Conservation (phyloP, 2,797 vertebrate genomes). For the Eurystomus glaucurus region DNA sequence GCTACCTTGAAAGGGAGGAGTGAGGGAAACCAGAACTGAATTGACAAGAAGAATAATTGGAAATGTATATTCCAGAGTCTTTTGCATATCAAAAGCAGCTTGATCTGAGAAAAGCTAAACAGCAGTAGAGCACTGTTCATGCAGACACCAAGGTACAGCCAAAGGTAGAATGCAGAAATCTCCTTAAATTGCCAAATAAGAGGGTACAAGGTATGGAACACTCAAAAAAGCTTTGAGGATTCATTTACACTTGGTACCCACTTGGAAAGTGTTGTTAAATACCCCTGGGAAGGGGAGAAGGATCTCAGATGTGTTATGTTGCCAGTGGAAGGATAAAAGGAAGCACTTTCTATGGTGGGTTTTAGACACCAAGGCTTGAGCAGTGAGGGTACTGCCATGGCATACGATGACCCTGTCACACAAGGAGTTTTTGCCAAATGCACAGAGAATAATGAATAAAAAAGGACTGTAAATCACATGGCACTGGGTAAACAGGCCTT, state of each 20-base stretch:
- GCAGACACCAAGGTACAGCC: rapidly evolving
- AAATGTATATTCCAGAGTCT: neutral
- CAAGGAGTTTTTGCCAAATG: neutral
- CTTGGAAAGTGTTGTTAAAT: neutral
- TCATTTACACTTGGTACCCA: neutral
- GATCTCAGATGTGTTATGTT: neutral
- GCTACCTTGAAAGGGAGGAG: neutral
- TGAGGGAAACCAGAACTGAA: neutral
- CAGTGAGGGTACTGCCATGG: rapidly evolving
- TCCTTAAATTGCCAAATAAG: neutral
- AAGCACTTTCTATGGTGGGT: neutral
- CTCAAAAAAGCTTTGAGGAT: neutral
- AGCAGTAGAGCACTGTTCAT: neutral
- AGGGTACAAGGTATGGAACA: neutral
- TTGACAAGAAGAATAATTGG: neutral
- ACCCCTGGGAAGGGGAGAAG: neutral
- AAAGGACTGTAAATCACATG: neutral
- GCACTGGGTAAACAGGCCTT: rapidly evolving
- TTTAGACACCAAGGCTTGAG: neutral
- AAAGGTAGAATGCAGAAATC: neutral
- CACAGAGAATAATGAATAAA: neutral
- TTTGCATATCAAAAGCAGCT: neutral
- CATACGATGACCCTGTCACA: neutral
- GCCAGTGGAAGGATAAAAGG: neutral
- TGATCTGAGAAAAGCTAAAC: neutral